These are phyloP conservation scores for Biston betularia DNA, from an alignment of 2,888 invertebrate species.

Conservation along the genomic window DNA sequence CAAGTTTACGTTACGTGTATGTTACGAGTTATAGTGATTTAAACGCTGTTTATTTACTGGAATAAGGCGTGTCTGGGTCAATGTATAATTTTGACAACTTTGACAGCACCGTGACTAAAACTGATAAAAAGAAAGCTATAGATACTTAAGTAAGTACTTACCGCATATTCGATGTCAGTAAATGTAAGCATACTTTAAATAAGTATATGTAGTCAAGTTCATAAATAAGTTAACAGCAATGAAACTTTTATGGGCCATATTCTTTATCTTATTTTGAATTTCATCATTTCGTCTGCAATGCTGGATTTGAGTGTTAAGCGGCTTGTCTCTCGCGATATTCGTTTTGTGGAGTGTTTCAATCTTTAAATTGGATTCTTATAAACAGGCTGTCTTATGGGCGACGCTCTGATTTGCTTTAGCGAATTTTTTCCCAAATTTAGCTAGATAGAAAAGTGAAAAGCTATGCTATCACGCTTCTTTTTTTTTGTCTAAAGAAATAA, in stretches of 20 bases:
- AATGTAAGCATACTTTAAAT: conserved; percentile 58
- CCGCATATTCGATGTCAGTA: conserved; percentile 48
- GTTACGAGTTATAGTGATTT: too few species aligned
- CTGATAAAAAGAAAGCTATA: neutral
- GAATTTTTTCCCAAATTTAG: neutral
- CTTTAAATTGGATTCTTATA: conserved; percentile 17
- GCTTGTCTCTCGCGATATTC: conserved; percentile 38
- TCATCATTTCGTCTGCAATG: conserved; percentile 75
- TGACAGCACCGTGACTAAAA: too few species aligned
- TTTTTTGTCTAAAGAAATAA: too few species aligned
- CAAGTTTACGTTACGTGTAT: too few species aligned
- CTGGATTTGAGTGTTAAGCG: conserved; percentile 69
- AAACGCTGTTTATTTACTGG: too few species aligned
- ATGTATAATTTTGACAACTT: too few species aligned
- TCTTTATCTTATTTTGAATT: conserved; percentile 83
- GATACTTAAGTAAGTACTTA: conserved; percentile 3
- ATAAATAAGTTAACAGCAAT: conserved; percentile 83
- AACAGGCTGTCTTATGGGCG: conserved; percentile 7
- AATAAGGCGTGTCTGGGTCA: too few species aligned
- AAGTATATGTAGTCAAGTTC: conserved; percentile 78
- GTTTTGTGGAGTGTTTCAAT: conserved; percentile 16
- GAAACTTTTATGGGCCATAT: conserved; percentile 82
- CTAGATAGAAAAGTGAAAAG: neutral
- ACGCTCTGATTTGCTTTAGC: conserved; percentile 11
- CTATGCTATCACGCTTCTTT: too few species aligned